Conservation (phyloP, 1,140 invertebrate genomes). For the Hycleus phaleratus region DNA sequence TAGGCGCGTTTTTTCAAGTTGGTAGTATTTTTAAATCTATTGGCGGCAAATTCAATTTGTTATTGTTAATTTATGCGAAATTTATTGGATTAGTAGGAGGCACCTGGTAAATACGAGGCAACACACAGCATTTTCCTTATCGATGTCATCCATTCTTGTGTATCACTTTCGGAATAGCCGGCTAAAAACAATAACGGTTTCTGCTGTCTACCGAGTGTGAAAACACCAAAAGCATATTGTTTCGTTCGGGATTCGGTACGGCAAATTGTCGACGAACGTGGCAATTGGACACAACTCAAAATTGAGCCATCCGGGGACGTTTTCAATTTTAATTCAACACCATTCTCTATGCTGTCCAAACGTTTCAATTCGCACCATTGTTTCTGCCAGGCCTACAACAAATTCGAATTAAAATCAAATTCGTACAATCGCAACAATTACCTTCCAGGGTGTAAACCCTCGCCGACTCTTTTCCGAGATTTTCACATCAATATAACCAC, state of each 20-base stretch:
- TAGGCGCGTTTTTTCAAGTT: background rate
- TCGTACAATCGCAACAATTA: slow-evolving; percentile 15
- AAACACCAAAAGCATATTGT: slow-evolving; percentile 49
- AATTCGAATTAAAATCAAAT: background rate
- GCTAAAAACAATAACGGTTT: slow-evolving; percentile 47
- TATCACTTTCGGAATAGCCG: slow-evolving; percentile 46
- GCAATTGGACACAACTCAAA: slow-evolving; percentile 35
- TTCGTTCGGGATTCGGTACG: slow-evolving; percentile 48
- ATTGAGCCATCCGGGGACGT: slow-evolving; percentile 27
- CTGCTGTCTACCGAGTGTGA: slow-evolving; percentile 39
- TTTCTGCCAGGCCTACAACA: slow-evolving; percentile 32
- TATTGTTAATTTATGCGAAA: background rate
- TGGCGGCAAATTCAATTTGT: background rate
- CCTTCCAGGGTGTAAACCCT: slow-evolving; percentile 37
- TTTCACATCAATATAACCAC: slow-evolving; percentile 38
- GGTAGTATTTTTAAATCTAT: too few species aligned
- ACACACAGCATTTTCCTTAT: slow-evolving; percentile 44
- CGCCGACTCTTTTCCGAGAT: slow-evolving; percentile 31
- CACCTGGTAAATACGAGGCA: slow-evolving; percentile 35
- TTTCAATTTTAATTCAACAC: slow-evolving; percentile 33
- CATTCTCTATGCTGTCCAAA: slow-evolving; percentile 31
- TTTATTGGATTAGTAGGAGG: background rate
- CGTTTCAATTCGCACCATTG: slow-evolving; percentile 37
- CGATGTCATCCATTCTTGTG: slow-evolving; percentile 48
- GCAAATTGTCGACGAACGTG: slow-evolving; percentile 42